These are phyloP conservation scores for Choloepus didactylus DNA, from an alignment of 2,797 vertebrate species.

Conservation along the genomic window DNA sequence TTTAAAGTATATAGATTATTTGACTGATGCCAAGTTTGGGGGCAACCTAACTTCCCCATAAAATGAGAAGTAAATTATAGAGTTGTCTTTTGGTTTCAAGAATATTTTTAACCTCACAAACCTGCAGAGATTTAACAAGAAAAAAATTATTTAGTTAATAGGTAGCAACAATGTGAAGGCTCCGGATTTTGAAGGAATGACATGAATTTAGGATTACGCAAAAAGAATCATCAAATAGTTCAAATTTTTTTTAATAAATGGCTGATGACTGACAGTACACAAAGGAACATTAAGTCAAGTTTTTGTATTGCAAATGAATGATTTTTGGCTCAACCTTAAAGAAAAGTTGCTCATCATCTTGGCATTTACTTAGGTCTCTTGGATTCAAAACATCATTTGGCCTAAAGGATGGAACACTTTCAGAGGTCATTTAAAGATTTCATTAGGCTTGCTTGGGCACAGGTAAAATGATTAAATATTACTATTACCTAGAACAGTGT, in stretches of 20 bases:
- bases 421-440: conserved; percentile 54
- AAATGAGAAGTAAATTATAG: conserved; percentile 61
- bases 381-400: conserved; percentile 31
- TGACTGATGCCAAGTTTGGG: conserved; percentile 7
- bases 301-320: not conserved
- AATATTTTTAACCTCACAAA: conserved; percentile 6
- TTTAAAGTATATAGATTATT: conserved; percentile 16
- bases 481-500: not conserved
- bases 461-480: conserved; percentile 37
- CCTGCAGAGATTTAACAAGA: conserved; percentile 15
- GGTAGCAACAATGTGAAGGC: not conserved
- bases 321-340: not conserved
- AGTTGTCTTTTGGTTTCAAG: not conserved
- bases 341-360: not conserved
- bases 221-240: not conserved
- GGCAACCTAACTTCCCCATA: conserved; percentile 22
- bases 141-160: not conserved
- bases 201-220: not conserved
- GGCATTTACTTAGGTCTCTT: not conserved
- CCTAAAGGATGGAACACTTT: conserved; percentile 46
- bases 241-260: conserved; percentile 7
- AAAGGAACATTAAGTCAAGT: not conserved
- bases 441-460: not conserved
- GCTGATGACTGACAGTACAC: not conserved
- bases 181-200: not conserved